Base-by-base conservation (phyloP, 2,113 vertebrate species). In the Fregata magnificens region DNA sequence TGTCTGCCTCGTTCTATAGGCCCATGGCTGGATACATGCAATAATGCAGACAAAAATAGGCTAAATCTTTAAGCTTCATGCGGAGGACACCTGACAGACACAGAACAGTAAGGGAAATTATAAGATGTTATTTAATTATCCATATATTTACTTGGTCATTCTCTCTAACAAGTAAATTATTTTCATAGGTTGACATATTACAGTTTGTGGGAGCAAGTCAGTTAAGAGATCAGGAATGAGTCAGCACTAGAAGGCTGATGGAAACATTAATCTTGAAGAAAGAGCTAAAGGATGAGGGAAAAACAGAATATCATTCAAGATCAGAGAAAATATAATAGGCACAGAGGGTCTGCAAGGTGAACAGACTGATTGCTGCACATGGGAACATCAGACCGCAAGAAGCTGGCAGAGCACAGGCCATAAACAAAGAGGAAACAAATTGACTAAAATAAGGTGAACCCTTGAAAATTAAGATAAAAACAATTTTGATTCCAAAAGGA, bases 261-360 rank as follows among this genome's bases (percentile, higher is more conserved):
- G 91, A 73, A 94, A 70, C 84, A 89, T 96, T 84, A 80, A 97
- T 95, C 94, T 96, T 86, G 74, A 89, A 82, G 93, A 94, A 85
- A 82, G 45, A 80, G 73, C 74, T 88, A 31, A 95, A 93, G 84
- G 91, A 90, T 3, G 1, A 93, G 89, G 85, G 73, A 61, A 66
- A 94, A 95, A 91, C 86, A 94, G 66, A 56, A 25, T n/a, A 91
- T 91, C 82, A 95, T 87, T 83, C 10, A 47, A 87, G 45, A 95
- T 82, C 86, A 94, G 70, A 82, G 79, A 72, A 87, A 88, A 73
- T 53, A 72, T 61, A 91, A 91, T 36, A 71, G 90, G 90, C 77
- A 97, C 80, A 93, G 86, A 89, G 62, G 91, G 66, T 49, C 86
- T 80, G 89, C 85, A n/a, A 93, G 81, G 81, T 87, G 91, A 93